phyloP scores from a whole-genome alignment of 1,140 invertebrate species.

The Vanessa atalanta region DNA sequence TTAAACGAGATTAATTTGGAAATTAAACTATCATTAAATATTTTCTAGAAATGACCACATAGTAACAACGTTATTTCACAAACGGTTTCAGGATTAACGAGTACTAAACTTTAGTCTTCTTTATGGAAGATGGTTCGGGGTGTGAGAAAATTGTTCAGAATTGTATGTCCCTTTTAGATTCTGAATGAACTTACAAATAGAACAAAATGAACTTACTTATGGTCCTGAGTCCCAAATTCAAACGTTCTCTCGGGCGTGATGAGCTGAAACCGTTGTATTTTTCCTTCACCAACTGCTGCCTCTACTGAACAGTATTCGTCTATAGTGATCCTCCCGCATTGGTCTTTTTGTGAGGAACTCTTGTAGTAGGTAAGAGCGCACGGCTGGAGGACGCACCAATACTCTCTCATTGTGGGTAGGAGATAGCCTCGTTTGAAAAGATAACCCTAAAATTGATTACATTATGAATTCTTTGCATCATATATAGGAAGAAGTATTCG shows the following conservation, averaged over 20 bases:
- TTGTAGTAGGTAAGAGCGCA: slow-evolving; percentile 88
- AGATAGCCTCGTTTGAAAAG: slow-evolving; percentile 88
- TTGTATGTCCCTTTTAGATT: too few species aligned
- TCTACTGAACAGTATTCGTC: slow-evolving; percentile 85
- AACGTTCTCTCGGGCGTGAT: slow-evolving; percentile 85
- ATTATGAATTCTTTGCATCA: too few species aligned
- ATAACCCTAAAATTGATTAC: too few species aligned
- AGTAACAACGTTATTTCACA: too few species aligned
- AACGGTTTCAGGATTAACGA: too few species aligned
- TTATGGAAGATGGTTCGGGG: too few species aligned
- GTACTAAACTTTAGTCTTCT: too few species aligned
- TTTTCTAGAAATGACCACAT: too few species aligned
- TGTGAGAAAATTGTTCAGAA: too few species aligned
- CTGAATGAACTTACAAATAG: too few species aligned
- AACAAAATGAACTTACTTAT: slow-evolving; percentile 75
- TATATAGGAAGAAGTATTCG: too few species aligned
- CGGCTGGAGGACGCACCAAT: slow-evolving; percentile 90
- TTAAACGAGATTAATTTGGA: background rate
- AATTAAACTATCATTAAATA: background rate
- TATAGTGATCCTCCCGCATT: slow-evolving; percentile 85
- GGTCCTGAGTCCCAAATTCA: slow-evolving; percentile 86
- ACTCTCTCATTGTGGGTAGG: slow-evolving; percentile 87
- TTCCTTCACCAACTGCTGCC: slow-evolving; percentile 79
- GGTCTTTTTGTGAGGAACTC: slow-evolving; percentile 86
- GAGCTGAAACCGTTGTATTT: slow-evolving; percentile 81